A percentile compares a stretch with the other conserved stretches of the same genome.
Conservation (phyloP, 2,113 vertebrate species). For the crab-eating macaque (Macaca fascicularis) region DNA sequence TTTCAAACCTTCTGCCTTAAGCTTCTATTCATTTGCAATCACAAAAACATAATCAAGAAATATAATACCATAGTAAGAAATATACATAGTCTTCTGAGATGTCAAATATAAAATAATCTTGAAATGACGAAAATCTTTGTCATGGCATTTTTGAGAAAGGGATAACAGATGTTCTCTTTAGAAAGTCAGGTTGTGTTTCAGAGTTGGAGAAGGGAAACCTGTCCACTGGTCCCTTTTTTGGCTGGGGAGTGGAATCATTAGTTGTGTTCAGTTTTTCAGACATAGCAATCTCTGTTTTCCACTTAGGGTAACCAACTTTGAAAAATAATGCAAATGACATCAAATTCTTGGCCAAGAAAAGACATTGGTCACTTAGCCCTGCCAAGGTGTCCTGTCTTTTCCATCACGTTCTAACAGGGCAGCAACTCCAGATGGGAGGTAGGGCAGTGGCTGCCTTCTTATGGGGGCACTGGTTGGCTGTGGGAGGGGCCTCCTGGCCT, state of each 20-base stretch:
- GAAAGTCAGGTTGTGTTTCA: not conserved
- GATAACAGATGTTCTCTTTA: not conserved
- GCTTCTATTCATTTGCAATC: not conserved
- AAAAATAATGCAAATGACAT: conserved; percentile 35
- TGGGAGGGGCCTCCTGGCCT: conserved; percentile 44
- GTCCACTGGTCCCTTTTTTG: fast-evolving
- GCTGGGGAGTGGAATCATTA: not conserved
- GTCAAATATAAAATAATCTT: not conserved
- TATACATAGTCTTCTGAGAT: not conserved
- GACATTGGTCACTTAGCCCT: conserved; percentile 5
- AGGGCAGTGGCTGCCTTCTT: not conserved
- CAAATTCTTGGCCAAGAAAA: conserved; percentile 45
- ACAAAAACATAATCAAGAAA: not conserved
- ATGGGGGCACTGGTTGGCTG: not conserved
- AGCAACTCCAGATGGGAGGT: not conserved
- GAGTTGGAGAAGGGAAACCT: not conserved
- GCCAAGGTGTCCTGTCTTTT: not conserved
- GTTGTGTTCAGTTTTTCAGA: conserved; percentile 45
- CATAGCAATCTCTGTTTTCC: not conserved
- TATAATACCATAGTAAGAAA: not conserved
- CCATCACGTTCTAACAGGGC: not conserved
- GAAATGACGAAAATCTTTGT: not conserved
- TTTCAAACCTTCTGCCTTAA: not conserved
- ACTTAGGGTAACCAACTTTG: conserved; percentile 41
- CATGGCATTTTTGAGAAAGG: not conserved